phyloP scores from a whole-genome alignment of 2,888 invertebrate species.

The Myopa testacea region DNA sequence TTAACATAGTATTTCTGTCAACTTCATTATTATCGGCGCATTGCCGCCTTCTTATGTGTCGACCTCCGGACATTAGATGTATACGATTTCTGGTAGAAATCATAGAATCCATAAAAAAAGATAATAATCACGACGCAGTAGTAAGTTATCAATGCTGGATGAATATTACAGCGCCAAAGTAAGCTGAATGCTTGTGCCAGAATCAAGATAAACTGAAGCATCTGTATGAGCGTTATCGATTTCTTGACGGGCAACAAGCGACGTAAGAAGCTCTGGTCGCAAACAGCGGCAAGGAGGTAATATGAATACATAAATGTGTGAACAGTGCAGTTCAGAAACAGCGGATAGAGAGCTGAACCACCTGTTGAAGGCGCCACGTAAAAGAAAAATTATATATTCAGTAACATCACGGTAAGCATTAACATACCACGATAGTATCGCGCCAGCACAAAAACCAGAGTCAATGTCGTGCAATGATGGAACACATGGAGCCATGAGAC shows the following conservation, averaged over 20 bases:
- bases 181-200: slow-evolving; percentile 71
- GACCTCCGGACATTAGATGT: slow-evolving; percentile 32
- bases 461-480: slow-evolving; percentile 76
- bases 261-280: slow-evolving; percentile 70
- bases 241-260: slow-evolving; percentile 74
- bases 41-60: slow-evolving; percentile 21
- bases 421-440: slow-evolving; percentile 76
- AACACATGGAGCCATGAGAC: slow-evolving; percentile 80
- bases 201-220: slow-evolving; percentile 79
- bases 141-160: slow-evolving; percentile 69
- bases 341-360: slow-evolving; percentile 75
- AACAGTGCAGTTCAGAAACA: slow-evolving; percentile 76
- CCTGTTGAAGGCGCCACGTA: slow-evolving; percentile 69
- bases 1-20: no score
- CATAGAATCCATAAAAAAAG: slow-evolving; percentile 79
- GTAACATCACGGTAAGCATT: background rate
- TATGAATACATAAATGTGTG: slow-evolving; percentile 84
- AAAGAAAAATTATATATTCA: slow-evolving; percentile 6
- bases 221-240: slow-evolving; percentile 74
- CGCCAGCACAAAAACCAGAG: slow-evolving; percentile 73
- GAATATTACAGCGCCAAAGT: slow-evolving; percentile 69
- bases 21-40: background rate
- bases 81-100: slow-evolving; percentile 76
- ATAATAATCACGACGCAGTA: slow-evolving; percentile 75
- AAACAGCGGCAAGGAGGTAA: slow-evolving; percentile 76